phyloP scores from a whole-genome alignment of 2,888 invertebrate genomes.

The Petrolisthes cinctipes region DNA sequence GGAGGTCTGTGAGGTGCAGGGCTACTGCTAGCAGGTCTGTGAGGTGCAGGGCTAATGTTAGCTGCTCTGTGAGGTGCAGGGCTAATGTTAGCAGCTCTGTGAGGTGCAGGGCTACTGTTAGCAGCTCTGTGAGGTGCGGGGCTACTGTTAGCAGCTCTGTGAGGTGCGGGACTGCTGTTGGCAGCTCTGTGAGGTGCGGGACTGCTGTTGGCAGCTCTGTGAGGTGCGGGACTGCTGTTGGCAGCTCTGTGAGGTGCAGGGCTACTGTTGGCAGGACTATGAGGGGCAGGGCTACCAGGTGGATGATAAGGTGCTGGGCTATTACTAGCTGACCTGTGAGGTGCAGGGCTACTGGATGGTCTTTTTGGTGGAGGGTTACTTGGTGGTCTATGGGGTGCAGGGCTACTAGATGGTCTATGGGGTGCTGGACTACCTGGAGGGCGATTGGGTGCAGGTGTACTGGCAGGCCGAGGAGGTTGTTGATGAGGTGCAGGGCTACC shows the following conservation, averaged over 20 bases:
- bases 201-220: conserved; percentile 1
- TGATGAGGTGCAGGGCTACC: conserved; percentile 5
- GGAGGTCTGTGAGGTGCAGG: conserved; percentile 23
- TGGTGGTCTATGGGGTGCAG: background rate
- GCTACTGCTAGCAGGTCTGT: conserved; percentile 11
- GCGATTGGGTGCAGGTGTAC: background rate
- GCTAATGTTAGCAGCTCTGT: conserved; percentile 7
- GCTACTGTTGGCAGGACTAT: background rate
- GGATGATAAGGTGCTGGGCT: background rate
- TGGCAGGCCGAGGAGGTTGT: background rate
- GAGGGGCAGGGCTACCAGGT: background rate
- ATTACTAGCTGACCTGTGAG: conserved; percentile 6
- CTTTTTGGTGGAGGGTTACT: no score
- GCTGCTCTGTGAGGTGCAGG: conserved; percentile 21
- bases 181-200: conserved; percentile 27
- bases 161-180: conserved; percentile 10
- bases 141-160: conserved; percentile 6
- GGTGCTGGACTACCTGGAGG: conserved; percentile 12
- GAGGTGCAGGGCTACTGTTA: background rate
- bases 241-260: background rate
- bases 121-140: conserved; percentile 32
- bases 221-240: conserved; percentile 24
- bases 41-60: conserved; percentile 25
- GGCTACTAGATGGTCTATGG: background rate
- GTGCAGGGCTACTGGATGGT: background rate